Evolutionary conservation across 2,113 vertebrate genomes (phyloP), one percentile per base, ranked within the genome.

Genomic region (Macroglossus sobrinus): DNA sequence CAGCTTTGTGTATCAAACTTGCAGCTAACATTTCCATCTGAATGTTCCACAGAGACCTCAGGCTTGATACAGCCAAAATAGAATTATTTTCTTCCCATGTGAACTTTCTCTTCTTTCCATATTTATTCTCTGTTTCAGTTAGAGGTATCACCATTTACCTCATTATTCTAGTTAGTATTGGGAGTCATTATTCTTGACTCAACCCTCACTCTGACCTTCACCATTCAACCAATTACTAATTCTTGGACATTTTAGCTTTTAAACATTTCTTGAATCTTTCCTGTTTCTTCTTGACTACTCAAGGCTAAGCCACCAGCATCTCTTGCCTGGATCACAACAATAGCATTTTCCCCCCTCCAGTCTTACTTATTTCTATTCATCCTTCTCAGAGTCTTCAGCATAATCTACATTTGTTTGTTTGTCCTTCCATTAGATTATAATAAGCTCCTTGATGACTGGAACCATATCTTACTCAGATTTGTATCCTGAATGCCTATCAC

Each of bases 191-290:
- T 90, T 24, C 14, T 86, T 63, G n/a, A 89, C 19, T 92, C 50
- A 11, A 74, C 11, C 12, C 14, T 96, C 21, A 63, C 63, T 57
- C 55, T 75, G 45, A 86, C 26, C 61, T 94, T 95, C 35, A 91
- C 50, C 30, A 57, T 71, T 95, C 38, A 96, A 80, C 30, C 22
- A 89, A 16, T 64, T 82, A 84, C 43, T 87, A 84, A 90, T 13
- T 79, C 85, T 92, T 95, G 19, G 75, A 38, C 7, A 50, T 88
- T 89, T 95, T 84, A 38, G 7, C 26, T 80, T 92, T 95, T 71
- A 80, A 91, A 33, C 28, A 85, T 88, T 91, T 95, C 16, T 93
- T 61, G 30, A 86, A 47, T 88, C 11, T 59, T 6, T 91, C 26
- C 94, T 95, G 10, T 81, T 1, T 94, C 30, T 64, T 35, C 15